Percentiles rank a stretch among this genome's conserved stretches.
Conservation (phyloP, 2,797 vertebrate species). For the Lithobates pipiens region DNA sequence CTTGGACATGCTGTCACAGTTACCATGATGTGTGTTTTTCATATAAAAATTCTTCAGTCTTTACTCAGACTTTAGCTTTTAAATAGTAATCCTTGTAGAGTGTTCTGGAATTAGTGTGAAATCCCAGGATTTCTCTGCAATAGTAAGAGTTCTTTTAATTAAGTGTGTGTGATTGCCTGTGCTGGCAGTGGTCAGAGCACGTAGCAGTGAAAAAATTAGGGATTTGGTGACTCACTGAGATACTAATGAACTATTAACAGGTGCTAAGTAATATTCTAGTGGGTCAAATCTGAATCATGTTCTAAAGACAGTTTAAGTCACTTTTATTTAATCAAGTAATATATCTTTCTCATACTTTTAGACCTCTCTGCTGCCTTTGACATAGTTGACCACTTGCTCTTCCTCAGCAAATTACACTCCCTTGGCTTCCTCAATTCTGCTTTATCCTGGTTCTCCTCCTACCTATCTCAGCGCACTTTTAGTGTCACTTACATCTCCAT, state of each 20-base stretch:
- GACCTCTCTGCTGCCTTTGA: too few relatives aligned
- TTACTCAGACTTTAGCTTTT: background rate
- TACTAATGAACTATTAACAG: slow-evolving; percentile 4
- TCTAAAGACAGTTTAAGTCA: background rate
- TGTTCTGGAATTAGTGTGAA: slow-evolving; percentile 55
- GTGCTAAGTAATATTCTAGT: background rate
- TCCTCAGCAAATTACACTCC: too few relatives aligned
- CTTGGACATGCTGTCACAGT: background rate
- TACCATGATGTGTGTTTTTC: background rate
- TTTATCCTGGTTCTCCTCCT: too few relatives aligned
- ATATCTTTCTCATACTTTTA: too few relatives aligned
- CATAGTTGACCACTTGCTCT: too few relatives aligned
- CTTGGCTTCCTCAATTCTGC: too few relatives aligned
- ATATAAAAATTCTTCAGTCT: background rate
- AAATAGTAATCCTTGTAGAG: slow-evolving; percentile 4
- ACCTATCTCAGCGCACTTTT: too few relatives aligned
- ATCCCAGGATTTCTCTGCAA: slow-evolving; percentile 29
- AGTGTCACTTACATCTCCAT: too few relatives aligned
- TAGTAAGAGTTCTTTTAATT: slow-evolving; percentile 26
- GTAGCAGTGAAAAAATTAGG: background rate
- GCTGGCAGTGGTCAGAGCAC: background rate
- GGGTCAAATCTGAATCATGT: background rate
- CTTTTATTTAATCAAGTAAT: too few relatives aligned
- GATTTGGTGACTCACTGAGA: background rate
- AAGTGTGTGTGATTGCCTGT: background rate